Conservation (phyloP, 2,888 invertebrate genomes). For the Heliconius ethilla region DNA sequence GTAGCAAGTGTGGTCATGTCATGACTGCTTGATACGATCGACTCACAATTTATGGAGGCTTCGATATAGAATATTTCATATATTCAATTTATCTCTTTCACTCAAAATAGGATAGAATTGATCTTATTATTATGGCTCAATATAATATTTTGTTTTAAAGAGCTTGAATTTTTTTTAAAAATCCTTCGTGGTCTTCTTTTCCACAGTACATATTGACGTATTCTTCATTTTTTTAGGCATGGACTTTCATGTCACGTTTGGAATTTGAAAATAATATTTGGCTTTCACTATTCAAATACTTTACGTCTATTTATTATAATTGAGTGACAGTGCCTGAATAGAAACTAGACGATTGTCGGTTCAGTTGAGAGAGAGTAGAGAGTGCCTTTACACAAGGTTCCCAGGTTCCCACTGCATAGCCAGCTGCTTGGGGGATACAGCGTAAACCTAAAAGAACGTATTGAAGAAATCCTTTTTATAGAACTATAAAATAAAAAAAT, state of each 20-base stretch:
- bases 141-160: neutral
- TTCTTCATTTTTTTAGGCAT: no score
- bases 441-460: neutral
- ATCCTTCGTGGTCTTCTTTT: no score
- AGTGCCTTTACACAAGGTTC: neutral
- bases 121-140: slow-evolving; percentile 3
- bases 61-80: slow-evolving; percentile 50
- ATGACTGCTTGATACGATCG: slow-evolving; percentile 49
- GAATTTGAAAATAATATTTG: no score
- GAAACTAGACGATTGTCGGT: no score
- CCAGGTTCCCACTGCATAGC: neutral
- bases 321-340: no score
- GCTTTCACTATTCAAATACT: no score
- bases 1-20: slow-evolving; percentile 43
- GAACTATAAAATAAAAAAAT: neutral
- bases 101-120: slow-evolving; percentile 17
- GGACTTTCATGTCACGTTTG: no score
- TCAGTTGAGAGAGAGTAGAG: no score
- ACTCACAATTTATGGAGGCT: slow-evolving; percentile 49
- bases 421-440: neutral
- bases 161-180: neutral
- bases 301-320: no score
- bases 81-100: slow-evolving; percentile 46
- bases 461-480: neutral
- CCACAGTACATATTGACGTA: no score